Evolutionary conservation across 2,113 vertebrate genomes (phyloP).

Genomic region (Lynx canadensis): DNA sequence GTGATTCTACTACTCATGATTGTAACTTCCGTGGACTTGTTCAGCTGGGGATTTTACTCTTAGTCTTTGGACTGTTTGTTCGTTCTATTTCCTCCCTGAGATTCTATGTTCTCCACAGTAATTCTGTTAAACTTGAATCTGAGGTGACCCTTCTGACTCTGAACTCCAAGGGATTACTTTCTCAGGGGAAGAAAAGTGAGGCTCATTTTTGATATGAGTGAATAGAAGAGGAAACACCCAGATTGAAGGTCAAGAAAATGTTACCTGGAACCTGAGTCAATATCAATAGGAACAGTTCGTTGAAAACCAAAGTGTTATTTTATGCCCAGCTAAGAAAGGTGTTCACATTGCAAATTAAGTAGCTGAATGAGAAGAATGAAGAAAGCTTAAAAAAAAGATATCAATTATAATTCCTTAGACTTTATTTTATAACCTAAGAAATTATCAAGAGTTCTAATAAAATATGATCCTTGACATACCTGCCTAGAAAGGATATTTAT

Average conservation of each 20-base stretch:
- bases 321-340: slow-evolving; percentile 47
- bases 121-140: slow-evolving; percentile 35
- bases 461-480: slow-evolving; percentile 46
- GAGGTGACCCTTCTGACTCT: slow-evolving; percentile 38
- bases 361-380: slow-evolving; percentile 27
- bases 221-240: slow-evolving; percentile 13
- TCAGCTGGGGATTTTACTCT: slow-evolving; percentile 17
- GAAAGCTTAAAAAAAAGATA: background rate
- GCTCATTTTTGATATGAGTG: slow-evolving; percentile 38
- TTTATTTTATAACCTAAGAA: slow-evolving; percentile 68
- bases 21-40: background rate
- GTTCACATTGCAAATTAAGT: slow-evolving; percentile 66
- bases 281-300: slow-evolving; percentile 26
- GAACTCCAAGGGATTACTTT: slow-evolving; percentile 21
- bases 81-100: background rate
- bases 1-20: background rate
- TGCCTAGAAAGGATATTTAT: slow-evolving; percentile 23
- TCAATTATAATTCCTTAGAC: slow-evolving; percentile 67
- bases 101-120: background rate
- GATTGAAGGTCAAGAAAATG: slow-evolving; percentile 51
- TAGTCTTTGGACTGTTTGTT: background rate
- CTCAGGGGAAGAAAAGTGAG: background rate
- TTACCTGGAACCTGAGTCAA: slow-evolving; percentile 24
- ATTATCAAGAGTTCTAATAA: slow-evolving; percentile 65
- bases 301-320: slow-evolving; percentile 56